Evolutionary conservation across 2,888 invertebrate species (phyloP).

Genomic region (Hirtodrosophila alboralis): DNA sequence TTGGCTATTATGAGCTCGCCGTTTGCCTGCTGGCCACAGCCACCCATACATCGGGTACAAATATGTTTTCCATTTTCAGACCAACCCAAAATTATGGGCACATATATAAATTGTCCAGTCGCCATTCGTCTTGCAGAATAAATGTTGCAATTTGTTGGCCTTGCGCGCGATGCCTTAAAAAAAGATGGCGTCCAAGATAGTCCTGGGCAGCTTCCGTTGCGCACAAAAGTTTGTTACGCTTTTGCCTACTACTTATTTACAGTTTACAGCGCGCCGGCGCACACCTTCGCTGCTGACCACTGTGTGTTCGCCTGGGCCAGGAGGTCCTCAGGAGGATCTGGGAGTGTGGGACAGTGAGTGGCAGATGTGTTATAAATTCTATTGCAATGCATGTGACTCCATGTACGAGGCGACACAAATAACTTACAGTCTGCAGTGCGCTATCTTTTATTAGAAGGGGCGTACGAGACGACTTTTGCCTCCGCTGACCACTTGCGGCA

Average conservation of each 20-base stretch:
- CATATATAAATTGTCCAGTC: slow-evolving; percentile 82
- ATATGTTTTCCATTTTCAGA: slow-evolving; percentile 26
- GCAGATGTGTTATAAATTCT: slow-evolving; percentile 63
- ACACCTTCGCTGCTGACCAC: slow-evolving; percentile 58
- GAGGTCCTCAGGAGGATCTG: too few species aligned
- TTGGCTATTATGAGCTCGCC: slow-evolving; percentile 73
- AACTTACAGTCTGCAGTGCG: slow-evolving; percentile 70
- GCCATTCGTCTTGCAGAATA: slow-evolving; percentile 83
- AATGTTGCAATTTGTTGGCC: slow-evolving; percentile 83
- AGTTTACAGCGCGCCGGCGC: slow-evolving; percentile 55
- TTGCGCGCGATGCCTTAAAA: slow-evolving; percentile 50
- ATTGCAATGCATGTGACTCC: slow-evolving; percentile 56
- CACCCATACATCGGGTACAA: neutral
- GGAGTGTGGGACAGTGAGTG: slow-evolving; percentile 1
- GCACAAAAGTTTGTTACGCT: slow-evolving; percentile 61
- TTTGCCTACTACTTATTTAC: slow-evolving; percentile 47
- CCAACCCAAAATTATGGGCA: slow-evolving; percentile 68
- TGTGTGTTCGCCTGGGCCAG: neutral
- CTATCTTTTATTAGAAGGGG: slow-evolving; percentile 51
- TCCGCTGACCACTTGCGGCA: slow-evolving; percentile 75
- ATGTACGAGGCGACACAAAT: slow-evolving; percentile 65
- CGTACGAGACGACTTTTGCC: slow-evolving; percentile 1
- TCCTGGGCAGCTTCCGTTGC: slow-evolving; percentile 38
- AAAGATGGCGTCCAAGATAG: slow-evolving; percentile 56
- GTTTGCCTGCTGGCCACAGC: slow-evolving; percentile 4